A percentile compares a stretch with the other conserved stretches of the same genome.
Conservation (phyloP, 1,140 invertebrate species). For the Brevipalpus yothersi region DNA sequence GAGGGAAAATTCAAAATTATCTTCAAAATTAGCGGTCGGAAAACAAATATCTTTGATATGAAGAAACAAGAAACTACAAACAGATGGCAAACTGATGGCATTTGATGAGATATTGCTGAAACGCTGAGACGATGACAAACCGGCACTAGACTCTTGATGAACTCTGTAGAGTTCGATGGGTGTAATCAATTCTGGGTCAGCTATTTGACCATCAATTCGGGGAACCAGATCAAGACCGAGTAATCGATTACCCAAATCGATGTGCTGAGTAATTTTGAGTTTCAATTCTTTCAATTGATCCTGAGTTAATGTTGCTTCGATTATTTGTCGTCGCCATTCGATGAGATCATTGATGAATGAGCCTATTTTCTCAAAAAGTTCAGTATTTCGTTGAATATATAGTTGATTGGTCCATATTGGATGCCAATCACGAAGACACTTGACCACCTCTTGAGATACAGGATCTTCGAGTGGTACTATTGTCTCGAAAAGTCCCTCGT, state of each 20-base stretch:
- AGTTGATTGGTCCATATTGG: constrained; percentile 68
- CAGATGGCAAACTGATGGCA: background rate
- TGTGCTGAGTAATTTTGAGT: constrained; percentile 58
- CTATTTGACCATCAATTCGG: constrained; percentile 47
- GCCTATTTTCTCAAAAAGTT: constrained; percentile 51
- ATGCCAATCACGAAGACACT: constrained; percentile 71
- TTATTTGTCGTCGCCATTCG: constrained; percentile 49
- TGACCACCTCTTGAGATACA: constrained; percentile 40
- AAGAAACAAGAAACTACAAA: background rate
- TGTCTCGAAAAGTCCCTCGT: background rate
- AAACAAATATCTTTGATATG: background rate
- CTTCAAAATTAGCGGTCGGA: background rate
- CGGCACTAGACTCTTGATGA: constrained; percentile 19
- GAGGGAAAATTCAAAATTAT: background rate
- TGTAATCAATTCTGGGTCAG: constrained; percentile 61
- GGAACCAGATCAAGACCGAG: constrained; percentile 73
- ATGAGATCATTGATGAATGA: constrained; percentile 70
- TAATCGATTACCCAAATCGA: constrained; percentile 85
- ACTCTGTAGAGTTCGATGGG: constrained; percentile 67
- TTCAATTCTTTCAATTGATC: constrained; percentile 65
- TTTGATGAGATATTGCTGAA: background rate
- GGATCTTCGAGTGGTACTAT: constrained; percentile 3
- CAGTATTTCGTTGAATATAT: constrained; percentile 48
- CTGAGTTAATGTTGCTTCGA: constrained; percentile 59
- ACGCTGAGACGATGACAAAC: background rate